Conservation (phyloP, 2,113 vertebrate genomes). For the Trochalopteron elliotii region DNA sequence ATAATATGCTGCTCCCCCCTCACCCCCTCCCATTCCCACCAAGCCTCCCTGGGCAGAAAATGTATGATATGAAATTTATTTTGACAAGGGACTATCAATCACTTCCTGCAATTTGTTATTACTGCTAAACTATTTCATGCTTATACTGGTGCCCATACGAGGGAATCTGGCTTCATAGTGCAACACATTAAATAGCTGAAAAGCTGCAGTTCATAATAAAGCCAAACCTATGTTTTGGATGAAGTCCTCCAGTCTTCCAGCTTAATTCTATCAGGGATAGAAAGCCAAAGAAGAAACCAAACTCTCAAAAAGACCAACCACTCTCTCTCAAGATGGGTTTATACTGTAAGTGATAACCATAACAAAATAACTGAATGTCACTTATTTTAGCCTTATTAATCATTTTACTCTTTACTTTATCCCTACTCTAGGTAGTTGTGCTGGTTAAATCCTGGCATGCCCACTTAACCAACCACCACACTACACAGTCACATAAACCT, state of each 20-base stretch:
- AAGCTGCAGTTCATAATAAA: not conserved
- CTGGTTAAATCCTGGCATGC: not conserved
- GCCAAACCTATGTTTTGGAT: not conserved
- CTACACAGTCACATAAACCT: not conserved
- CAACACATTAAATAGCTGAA: not conserved
- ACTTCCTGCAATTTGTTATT: not conserved
- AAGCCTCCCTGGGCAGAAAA: not conserved
- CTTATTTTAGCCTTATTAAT: not conserved
- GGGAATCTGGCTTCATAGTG: not conserved
- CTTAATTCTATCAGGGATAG: not conserved
- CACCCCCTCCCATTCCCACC: not conserved
- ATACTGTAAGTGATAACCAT: fast-evolving
- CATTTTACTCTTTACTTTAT: not conserved
- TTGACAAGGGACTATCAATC: not conserved
- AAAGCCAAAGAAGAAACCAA: not conserved
- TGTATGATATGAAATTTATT: not conserved
- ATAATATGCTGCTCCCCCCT: not conserved
- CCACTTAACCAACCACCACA: not conserved
- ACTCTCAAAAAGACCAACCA: not conserved
- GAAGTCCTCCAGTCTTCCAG: not conserved
- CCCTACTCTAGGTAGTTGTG: not conserved
- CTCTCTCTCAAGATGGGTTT: not conserved
- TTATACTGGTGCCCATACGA: not conserved
- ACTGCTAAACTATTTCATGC: not conserved
- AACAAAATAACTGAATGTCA: not conserved